Evolutionary conservation across 1,140 invertebrate genomes (phyloP).

Genomic region (Drosophila sulfurigaster): DNA sequence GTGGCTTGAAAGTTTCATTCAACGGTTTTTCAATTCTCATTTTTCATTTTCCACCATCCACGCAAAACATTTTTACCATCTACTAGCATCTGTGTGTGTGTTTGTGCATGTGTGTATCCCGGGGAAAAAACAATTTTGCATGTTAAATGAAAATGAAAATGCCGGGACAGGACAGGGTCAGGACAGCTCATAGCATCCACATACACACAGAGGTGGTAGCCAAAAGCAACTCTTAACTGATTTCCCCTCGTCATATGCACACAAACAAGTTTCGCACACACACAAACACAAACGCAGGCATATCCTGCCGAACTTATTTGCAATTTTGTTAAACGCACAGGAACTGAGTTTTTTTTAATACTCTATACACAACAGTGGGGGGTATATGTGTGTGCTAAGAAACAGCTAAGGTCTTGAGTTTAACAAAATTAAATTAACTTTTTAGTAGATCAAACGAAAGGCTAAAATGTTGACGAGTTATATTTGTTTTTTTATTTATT

Average conservation of each 20-base stretch:
- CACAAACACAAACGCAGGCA: slow-evolving; percentile 5
- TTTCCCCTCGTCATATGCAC: slow-evolving; percentile 49
- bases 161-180: slow-evolving; percentile 5
- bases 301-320: slow-evolving; percentile 23
- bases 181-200: background rate
- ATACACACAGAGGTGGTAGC: background rate
- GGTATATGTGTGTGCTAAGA: no score
- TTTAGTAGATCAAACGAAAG: no score
- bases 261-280: background rate
- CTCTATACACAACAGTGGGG: background rate
- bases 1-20: background rate
- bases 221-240: slow-evolving; percentile 37
- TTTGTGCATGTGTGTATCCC: slow-evolving; percentile 5
- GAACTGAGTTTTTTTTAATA: slow-evolving; percentile 4
- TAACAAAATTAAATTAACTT: no score
- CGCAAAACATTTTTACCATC: background rate
- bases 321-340: slow-evolving; percentile 11
- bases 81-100: slow-evolving; percentile 3
- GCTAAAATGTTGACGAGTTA: no score
- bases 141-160: slow-evolving; percentile 49
- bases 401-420: no score
- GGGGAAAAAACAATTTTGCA: slow-evolving; percentile 54
- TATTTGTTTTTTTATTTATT: no score
- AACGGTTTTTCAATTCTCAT: slow-evolving; percentile 8
- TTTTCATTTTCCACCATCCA: slow-evolving; percentile 19